Evolutionary conservation across 2,888 invertebrate genomes (phyloP), one percentile per base, ranked within the genome.

Genomic region (Platycnemis pennipes): DNA sequence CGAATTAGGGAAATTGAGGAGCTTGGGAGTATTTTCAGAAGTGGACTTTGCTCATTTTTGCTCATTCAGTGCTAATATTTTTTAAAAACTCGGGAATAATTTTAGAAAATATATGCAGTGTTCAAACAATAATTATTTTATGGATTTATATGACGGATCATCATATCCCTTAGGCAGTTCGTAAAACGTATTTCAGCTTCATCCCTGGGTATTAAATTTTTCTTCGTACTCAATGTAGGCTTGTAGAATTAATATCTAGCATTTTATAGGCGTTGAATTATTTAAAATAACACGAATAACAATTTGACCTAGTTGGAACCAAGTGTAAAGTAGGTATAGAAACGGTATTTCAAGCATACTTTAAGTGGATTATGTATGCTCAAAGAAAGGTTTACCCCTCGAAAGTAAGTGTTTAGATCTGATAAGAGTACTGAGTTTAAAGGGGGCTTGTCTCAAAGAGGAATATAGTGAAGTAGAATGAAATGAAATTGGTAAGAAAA

Each of bases 401-500:
- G 42, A 37, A 77, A 26, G 37, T 13, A 37, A 16, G 31, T 31
- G 49, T n/a, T n/a, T n/a, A 31, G 22, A 3, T 89, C 26, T 31
- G 37, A 44, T 22, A 3, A 22, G 56, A 42, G 63, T 37, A 45
- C 69, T 91, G 49, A 91, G 63, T 44, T 45, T 87, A 63, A 91
- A 91, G n/a, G n/a, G 31, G 16, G 26, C 77, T 16, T 37, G 77
- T 37, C 37, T 77, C 77, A 77, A 63, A 45, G 42, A 2, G 53
- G 37, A 37, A 89, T 49, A 89, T 89, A 56, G 37, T 8, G 89
- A 16, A 19, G 56, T 22, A 56, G 89, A 89, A 88, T 88, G 88
- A 88, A 46, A 45, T 91, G 91, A 91, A 63, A 91, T 91, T 69
- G 11, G 89, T 37, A 53, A 56, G 56, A 89, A 56, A 89, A 91